Evolutionary conservation across 2,797 vertebrate species (phyloP).

Genomic region (Microcaecilia unicolor): DNA sequence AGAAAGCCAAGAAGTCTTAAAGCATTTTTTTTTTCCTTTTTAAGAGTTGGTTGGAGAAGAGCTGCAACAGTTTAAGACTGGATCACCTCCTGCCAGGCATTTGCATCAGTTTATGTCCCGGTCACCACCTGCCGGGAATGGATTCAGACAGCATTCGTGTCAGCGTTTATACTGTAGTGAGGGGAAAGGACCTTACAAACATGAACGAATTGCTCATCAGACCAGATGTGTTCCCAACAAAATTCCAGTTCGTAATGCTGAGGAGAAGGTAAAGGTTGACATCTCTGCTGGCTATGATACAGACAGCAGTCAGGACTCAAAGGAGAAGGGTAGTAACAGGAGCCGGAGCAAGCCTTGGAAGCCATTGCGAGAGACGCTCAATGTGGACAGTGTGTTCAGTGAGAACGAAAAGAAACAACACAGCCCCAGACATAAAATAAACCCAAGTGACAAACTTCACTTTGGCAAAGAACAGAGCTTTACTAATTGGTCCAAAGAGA

Average conservation of each 20-base stretch:
- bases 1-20: too few relatives aligned
- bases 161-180: conserved; percentile 71
- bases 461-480: conserved; percentile 41
- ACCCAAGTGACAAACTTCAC: conserved; percentile 31
- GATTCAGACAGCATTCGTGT: conserved; percentile 60
- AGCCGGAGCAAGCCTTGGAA: conserved; percentile 70
- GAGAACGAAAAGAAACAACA: conserved; percentile 60
- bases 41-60: conserved; percentile 40
- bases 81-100: conserved; percentile 34
- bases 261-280: conserved; percentile 31
- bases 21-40: not conserved
- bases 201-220: conserved; percentile 43
- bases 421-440: conserved; percentile 58
- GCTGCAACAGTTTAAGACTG: conserved; percentile 21
- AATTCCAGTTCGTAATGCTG: conserved; percentile 21
- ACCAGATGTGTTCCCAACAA: conserved; percentile 25
- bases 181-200: conserved; percentile 67
- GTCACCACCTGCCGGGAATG: conserved; percentile 59
- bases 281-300: conserved; percentile 73
- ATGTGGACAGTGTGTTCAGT: conserved; percentile 86
- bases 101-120: conserved; percentile 36
- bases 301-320: conserved; percentile 80
- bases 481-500: conserved; percentile 50
- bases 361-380: conserved; percentile 80
- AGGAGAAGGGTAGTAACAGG: conserved; percentile 50